Percentiles rank a stretch among this genome's conserved stretches.
Evolutionary conservation across 2,797 vertebrate genomes (phyloP).

Genomic region (Muraenolepis orangiensis): DNA sequence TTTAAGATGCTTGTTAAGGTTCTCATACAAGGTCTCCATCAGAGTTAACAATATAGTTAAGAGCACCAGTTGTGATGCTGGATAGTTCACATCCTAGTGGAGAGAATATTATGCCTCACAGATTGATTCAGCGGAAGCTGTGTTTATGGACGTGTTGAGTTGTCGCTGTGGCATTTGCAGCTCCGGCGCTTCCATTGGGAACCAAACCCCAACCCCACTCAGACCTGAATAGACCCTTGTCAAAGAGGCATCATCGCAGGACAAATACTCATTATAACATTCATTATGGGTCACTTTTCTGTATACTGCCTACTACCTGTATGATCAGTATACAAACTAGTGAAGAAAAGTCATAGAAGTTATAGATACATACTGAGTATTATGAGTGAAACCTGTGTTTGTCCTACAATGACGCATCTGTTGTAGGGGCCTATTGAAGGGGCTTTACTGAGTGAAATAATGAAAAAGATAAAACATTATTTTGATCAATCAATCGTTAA

Average conservation of each 20-base stretch:
- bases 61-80: neutral
- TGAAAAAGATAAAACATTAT: neutral
- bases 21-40: no score
- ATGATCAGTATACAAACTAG: neutral
- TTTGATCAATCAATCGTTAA: neutral
- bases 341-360: neutral
- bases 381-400: neutral
- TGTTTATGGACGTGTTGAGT: neutral
- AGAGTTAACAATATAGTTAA: no score
- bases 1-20: neutral
- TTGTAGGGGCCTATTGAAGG: no score
- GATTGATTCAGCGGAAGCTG: neutral
- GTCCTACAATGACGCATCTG: no score
- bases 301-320: no score
- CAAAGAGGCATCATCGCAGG: neutral
- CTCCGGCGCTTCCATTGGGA: neutral
- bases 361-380: neutral
- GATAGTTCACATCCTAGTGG: no score
- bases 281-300: neutral
- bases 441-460: no score
- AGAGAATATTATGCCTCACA: neutral
- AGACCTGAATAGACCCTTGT: neutral
- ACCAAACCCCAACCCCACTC: no score
- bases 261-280: neutral
- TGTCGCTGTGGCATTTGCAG: no score